A percentile compares a stretch with the other conserved stretches of the same genome.
phyloP scores from a whole-genome alignment of 2,797 vertebrate species.

The Platalea minor region DNA sequence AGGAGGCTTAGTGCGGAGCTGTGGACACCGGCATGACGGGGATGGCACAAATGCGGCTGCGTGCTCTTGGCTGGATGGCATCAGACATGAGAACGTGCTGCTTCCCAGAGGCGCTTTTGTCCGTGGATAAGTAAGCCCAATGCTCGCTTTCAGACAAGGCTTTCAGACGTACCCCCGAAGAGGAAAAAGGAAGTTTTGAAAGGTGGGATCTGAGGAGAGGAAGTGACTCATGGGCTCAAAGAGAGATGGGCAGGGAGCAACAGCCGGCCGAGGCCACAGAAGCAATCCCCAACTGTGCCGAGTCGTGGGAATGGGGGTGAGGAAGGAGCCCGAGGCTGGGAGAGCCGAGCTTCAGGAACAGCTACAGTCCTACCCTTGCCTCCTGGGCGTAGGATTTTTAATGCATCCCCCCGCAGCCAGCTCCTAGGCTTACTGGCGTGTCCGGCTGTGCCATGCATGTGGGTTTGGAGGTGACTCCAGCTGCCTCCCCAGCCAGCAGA shows the following conservation, averaged over 20 bases:
- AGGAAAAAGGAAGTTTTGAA: conserved; percentile 69
- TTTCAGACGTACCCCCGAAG: neutral
- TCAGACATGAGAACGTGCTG: neutral
- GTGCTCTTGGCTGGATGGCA: neutral
- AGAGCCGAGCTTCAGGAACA: neutral
- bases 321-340: neutral
- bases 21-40: rapidly evolving
- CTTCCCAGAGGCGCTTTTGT: neutral
- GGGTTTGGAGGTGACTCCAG: neutral
- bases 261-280: neutral
- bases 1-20: neutral
- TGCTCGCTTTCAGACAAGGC: neutral
- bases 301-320: conserved; percentile 50
- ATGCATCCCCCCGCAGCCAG: neutral
- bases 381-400: neutral
- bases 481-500: neutral
- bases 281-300: conserved; percentile 27
- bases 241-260: conserved; percentile 24
- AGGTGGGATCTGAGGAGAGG: conserved; percentile 51
- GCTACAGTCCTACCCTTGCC: neutral
- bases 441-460: neutral
- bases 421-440: neutral
- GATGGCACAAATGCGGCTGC: rapidly evolving
- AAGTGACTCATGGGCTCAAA: conserved; percentile 59
- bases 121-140: neutral